These are phyloP conservation scores for Bubo blakistoni DNA, from an alignment of 2,113 vertebrate genomes.

Conservation along the genomic window DNA sequence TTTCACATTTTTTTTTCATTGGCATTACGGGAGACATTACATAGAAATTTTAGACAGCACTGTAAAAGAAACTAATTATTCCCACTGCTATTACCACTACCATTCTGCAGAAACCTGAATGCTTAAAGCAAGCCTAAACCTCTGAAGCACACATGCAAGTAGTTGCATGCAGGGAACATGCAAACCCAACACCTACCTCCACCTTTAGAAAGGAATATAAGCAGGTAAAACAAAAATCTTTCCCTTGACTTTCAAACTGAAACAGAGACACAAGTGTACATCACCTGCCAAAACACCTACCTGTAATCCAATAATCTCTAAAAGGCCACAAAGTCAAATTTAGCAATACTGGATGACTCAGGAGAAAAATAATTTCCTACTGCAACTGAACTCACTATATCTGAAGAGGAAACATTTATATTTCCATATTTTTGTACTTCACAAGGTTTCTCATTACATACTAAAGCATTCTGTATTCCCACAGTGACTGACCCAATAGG, in stretches of 20 bases:
- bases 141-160: constrained; percentile 18
- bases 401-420: neutral
- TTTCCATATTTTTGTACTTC: neutral
- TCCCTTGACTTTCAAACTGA: neutral
- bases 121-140: neutral
- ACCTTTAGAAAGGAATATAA: constrained; percentile 31
- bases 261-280: neutral
- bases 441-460: neutral
- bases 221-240: neutral
- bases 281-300: neutral
- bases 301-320: neutral
- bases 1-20: neutral
- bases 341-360: neutral
- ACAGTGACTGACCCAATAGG: neutral
- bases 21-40: neutral
- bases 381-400: neutral
- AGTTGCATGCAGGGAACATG: constrained; percentile 1
- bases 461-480: neutral
- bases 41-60: neutral
- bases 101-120: neutral
- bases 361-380: neutral
- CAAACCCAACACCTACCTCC: constrained; percentile 42
- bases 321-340: neutral
- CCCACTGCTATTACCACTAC: neutral
- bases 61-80: neutral